These are phyloP conservation scores for Oncorhynchus nerka DNA, from an alignment of 2,113 vertebrate genomes.

Conservation along the genomic window DNA sequence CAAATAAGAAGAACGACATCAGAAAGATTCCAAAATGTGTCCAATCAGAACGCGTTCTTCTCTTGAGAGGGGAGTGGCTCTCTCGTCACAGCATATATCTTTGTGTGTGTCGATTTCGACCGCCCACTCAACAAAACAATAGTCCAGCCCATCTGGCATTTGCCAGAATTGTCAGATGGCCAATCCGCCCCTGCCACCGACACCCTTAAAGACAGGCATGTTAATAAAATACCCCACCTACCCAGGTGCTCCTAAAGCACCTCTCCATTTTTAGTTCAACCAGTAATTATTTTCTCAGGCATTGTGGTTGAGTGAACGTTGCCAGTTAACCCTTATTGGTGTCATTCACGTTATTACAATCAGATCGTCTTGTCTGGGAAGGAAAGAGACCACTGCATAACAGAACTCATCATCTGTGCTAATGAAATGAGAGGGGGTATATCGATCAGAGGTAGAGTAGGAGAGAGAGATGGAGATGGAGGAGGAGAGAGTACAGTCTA, in stretches of 20 bases:
- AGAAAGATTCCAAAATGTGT: no score
- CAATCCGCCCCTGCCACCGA: no score
- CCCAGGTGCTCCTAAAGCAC: not conserved
- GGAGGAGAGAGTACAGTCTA: not conserved
- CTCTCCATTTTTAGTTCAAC: constrained; percentile 13
- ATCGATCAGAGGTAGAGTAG: constrained; percentile 22
- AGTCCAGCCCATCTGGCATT: no score
- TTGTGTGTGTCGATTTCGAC: no score
- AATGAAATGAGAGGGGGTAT: constrained; percentile 16
- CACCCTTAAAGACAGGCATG: not conserved
- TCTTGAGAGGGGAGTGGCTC: no score
- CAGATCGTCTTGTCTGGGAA: not conserved
- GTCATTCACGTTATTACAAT: constrained; percentile 3
- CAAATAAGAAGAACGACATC: no score
- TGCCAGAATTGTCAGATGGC: no score
- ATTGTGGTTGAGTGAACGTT: not conserved
- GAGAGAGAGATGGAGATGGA: not conserved
- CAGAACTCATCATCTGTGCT: constrained; percentile 6
- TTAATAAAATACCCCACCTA: not conserved
- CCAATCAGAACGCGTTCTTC: no score
- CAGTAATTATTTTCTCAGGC: constrained; percentile 19
- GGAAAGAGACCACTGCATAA: no score
- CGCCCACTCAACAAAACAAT: no score
- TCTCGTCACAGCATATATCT: no score
- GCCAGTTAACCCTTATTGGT: not conserved